These are phyloP conservation scores for Octopus sinensis DNA, from an alignment of 1,140 invertebrate species.

Conservation along the genomic window DNA sequence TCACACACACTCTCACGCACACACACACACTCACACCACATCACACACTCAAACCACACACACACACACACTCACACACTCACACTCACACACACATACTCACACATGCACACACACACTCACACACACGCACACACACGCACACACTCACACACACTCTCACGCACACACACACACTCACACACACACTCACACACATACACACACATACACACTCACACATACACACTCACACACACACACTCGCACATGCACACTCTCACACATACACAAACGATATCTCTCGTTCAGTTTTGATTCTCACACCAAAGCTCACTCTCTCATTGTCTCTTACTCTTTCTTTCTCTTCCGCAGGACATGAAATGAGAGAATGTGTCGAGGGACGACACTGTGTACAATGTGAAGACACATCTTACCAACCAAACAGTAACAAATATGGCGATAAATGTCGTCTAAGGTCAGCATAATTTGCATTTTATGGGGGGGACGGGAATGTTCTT, in stretches of 20 bases:
- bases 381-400: constrained; percentile 29
- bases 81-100: too few species aligned
- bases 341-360: constrained; percentile 23
- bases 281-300: not conserved
- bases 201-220: not conserved
- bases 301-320: not conserved
- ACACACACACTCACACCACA: too few species aligned
- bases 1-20: too few species aligned
- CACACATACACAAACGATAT: not conserved
- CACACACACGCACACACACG: too few species aligned
- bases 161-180: not conserved
- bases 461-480: not conserved
- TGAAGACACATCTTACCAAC: constrained; percentile 24
- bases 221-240: not conserved
- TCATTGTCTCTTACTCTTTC: not conserved
- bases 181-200: not conserved
- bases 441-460: constrained; percentile 30
- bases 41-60: too few species aligned
- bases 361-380: constrained; percentile 23
- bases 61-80: too few species aligned
- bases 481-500: too few species aligned
- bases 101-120: too few species aligned
- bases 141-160: not conserved
- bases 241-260: not conserved
- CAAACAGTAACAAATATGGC: constrained; percentile 25